Conservation (phyloP, 1,140 invertebrate species). For the Hypsibius dujardini region DNA sequence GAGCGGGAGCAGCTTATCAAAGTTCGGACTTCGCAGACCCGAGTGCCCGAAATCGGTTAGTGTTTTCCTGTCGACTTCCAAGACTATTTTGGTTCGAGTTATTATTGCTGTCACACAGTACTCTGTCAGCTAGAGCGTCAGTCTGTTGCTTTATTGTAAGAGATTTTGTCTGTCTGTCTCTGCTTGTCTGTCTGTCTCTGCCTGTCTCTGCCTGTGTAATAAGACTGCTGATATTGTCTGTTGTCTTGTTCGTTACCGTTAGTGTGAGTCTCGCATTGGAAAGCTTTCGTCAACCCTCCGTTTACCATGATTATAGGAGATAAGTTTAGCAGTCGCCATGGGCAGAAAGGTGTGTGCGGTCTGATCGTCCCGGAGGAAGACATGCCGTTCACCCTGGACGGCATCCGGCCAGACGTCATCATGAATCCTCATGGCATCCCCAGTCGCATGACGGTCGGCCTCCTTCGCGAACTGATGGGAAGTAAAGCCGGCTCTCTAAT, state of each 20-base stretch:
- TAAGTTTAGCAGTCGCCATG: constrained; percentile 96
- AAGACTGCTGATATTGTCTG: too few species aligned
- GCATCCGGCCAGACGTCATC: constrained; percentile 83
- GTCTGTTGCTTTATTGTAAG: too few species aligned
- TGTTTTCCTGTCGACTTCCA: too few species aligned
- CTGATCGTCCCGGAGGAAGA: constrained; percentile 93
- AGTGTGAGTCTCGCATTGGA: too few species aligned
- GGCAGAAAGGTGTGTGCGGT: constrained; percentile 85
- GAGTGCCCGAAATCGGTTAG: constrained; percentile 72
- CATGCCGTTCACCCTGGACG: constrained; percentile 88
- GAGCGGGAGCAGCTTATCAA: constrained; percentile 83
- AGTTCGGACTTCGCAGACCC: constrained; percentile 71
- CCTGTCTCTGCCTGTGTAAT: too few species aligned
- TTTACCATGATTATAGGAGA: constrained; percentile 57
- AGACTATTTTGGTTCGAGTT: too few species aligned
- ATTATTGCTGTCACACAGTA: too few species aligned
- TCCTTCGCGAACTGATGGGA: constrained; percentile 82
- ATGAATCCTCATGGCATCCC: constrained; percentile 96
- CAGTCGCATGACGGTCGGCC: constrained; percentile 97
- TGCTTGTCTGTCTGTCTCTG: too few species aligned
- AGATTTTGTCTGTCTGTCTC: too few species aligned
- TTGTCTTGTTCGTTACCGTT: too few species aligned
- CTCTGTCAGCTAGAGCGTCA: too few species aligned
- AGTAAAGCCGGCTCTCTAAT: constrained; percentile 82
- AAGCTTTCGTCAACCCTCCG: too few species aligned